Base-by-base conservation (phyloP, 2,888 invertebrate genomes). In the Cantharis lateralis region DNA sequence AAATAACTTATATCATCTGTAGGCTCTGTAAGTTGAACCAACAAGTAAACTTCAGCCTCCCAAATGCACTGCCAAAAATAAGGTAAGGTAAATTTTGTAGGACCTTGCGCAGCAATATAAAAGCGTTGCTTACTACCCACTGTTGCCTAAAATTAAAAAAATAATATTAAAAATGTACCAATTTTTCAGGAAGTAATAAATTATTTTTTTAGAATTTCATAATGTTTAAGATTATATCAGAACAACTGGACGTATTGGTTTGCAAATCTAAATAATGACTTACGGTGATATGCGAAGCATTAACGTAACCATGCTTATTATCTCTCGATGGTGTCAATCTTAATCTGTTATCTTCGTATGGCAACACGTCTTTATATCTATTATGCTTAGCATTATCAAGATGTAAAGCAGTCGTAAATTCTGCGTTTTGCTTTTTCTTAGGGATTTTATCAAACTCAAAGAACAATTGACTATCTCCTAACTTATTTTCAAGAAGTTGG, bases 271-370 rank as follows among this genome's bases (percentile, higher is more conserved):
- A 32, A 32, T 48, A 48, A 48, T 2, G 7, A 48, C 86, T 86
- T 87, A 96, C 96, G 83, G 95, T 95, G 79, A 98, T 93, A 85
- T 96, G 95, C 2, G 96, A 97, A 1, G 97, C 97, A 89, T 98
- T 98, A 81, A 98, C 95, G 84, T 98, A 98, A 13, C 98, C 98
- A 84, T 92, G 92, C 72, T 94, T 93, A 88, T 98, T 98, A 82
- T 92, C 92, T 84, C 94, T 93, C 10, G 93, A 92, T 7, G 97
- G 95, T n/a, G 93, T 93, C 18, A 98, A 89, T 78, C 94, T 91
- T 48, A 98, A 94, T 71, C 97, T 89, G 87, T 96, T 97, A 85
- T 96, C 96, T 84, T 96, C 97, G 86, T 98, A 98, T 0, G 98
- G 98, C 80, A 97, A 90, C 82, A 95, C 93, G 86, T 95, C 94